Evolutionary conservation across 2,888 invertebrate species (phyloP).

Genomic region (Lissonota sp.): DNA sequence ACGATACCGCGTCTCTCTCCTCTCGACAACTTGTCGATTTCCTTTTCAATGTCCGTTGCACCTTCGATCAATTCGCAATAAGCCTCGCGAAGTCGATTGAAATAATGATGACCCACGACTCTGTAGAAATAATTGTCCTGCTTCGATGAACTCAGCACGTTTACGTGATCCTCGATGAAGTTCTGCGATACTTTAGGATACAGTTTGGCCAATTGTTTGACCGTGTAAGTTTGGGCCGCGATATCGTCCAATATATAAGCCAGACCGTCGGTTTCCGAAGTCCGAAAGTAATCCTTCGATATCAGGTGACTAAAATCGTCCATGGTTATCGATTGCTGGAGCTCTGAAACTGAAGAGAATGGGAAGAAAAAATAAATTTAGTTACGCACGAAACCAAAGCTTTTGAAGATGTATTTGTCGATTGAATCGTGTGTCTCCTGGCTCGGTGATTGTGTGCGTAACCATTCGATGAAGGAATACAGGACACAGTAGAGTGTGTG

Average conservation of each 20-base stretch:
- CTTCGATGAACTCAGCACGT: not conserved
- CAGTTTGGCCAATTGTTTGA: no score
- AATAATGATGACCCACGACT: conserved; percentile 4
- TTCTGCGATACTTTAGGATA: not conserved
- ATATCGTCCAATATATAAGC: not conserved
- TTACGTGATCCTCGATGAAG: conserved; percentile 2
- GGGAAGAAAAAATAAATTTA: no score
- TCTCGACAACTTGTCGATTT: no score
- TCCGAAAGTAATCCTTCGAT: not conserved
- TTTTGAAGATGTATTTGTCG: no score
- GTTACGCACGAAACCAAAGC: no score
- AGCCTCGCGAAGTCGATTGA: conserved; percentile 1
- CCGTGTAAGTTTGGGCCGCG: not conserved
- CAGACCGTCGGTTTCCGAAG: not conserved
- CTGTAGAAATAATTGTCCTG: conserved; percentile 16
- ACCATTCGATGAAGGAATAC: no score
- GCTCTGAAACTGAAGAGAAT: no score
- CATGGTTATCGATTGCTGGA: not conserved
- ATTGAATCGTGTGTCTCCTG: no score
- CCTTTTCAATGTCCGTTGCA: not conserved
- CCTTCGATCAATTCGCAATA: conserved; percentile 1
- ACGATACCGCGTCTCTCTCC: not conserved
- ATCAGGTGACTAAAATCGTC: conserved; percentile 5
- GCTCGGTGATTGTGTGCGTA: no score
- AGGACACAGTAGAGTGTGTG: no score